Evolutionary conservation across 2,113 vertebrate genomes (phyloP), one percentile per base, ranked within the genome.

Genomic region (Herpetotheres cachinnans): DNA sequence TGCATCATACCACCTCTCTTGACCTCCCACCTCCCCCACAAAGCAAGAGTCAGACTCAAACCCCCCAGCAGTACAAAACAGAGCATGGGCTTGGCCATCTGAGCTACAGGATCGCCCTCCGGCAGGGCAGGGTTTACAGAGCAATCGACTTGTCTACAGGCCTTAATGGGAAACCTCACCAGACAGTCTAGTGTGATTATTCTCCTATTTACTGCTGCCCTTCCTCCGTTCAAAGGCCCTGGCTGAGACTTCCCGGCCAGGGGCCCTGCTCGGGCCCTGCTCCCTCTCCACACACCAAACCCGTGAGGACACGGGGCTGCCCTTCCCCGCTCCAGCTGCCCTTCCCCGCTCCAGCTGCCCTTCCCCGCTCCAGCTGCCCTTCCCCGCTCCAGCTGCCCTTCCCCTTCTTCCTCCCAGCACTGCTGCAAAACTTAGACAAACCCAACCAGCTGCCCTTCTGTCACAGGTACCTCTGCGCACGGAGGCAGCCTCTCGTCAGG

Each of bases 101-200:
- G 25, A 38, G 34, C 29, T 79, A 27, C 32, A 55, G n/a, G 27
- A 84, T 63, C 34, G n/a, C 50, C 13, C 42, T 54, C 16, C 22
- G 21, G 16, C 17, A 74, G 21, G 19, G 8, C 16, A 86, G 38
- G 13, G 29, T 7, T 82, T 40, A 47, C 8, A 55, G 54, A 42
- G n/a, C 12, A 62, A 6, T 11, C n/a, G 61, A 2, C 20, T 59
- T 72, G 16, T 26, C 83, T 69, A 29, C 20, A 47, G 13, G 24
- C 22, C 42, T 58, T 58, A 40, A n/a, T 4, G 2, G 7, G 24
- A 24, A 87, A 32, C 55, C 22, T 58, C 49, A 55, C n/a, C 34
- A 66, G 27, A 5, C 7, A 44, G 2, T 13, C 52, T 0, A 1
- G 32, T 2, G 22, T 5, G 8, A n/a, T 34, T 8, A 15, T 9